Conservation (phyloP, 1,140 invertebrate genomes). For the Hylaeus anthracinus region DNA sequence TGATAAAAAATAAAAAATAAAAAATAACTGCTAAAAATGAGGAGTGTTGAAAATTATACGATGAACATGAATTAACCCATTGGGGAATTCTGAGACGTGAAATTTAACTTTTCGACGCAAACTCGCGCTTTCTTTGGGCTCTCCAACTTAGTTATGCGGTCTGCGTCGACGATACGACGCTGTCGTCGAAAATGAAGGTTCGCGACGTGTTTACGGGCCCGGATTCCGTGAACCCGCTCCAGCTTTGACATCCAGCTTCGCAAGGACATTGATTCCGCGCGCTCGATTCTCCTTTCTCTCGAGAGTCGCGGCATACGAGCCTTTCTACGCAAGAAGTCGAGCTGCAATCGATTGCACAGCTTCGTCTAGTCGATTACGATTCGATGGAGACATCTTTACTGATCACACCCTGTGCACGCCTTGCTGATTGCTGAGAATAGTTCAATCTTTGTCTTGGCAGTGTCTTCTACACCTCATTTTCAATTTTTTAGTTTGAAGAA, state of each 20-base stretch:
- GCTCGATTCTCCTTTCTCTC: conserved; percentile 32
- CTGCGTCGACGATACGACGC: not conserved
- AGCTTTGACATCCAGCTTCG: conserved; percentile 26
- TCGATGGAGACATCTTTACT: not conserved
- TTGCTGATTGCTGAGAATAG: not conserved
- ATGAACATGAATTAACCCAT: no score
- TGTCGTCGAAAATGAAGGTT: conserved; percentile 6
- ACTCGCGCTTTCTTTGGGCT: not conserved
- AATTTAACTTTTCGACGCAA: not conserved
- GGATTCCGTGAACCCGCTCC: conserved; percentile 26
- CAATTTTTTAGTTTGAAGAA: no score
- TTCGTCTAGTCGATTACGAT: conserved; percentile 15
- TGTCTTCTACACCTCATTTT: no score
- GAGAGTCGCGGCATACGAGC: not conserved
- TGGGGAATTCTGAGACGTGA: no score
- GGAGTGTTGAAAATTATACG: not conserved
- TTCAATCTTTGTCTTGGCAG: not conserved
- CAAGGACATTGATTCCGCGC: conserved; percentile 29
- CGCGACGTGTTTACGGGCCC: conserved; percentile 1
- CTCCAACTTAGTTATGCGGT: not conserved
- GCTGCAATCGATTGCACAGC: not conserved
- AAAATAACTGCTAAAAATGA: not conserved
- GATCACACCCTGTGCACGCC: not conserved
- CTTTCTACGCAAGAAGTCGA: not conserved
- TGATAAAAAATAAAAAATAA: no score